These are phyloP conservation scores for Aphelenchoides besseyi DNA, from an alignment of 1,140 invertebrate species.

Conservation along the genomic window DNA sequence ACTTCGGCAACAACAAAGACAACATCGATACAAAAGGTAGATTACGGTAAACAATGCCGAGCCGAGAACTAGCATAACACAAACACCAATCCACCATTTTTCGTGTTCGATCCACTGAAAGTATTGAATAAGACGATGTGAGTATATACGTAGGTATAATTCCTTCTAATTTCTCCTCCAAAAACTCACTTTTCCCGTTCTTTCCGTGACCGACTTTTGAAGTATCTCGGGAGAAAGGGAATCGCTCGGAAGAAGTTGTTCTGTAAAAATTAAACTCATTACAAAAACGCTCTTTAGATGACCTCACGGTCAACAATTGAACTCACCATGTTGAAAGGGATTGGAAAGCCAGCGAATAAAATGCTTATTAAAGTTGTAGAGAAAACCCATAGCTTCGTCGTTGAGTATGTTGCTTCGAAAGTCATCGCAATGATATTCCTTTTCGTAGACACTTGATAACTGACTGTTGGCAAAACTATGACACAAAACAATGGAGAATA, in stretches of 20 bases:
- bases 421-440: slow-evolving; percentile 3
- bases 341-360: slow-evolving; percentile 44
- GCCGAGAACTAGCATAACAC: slow-evolving; percentile 31
- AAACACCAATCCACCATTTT: slow-evolving; percentile 44
- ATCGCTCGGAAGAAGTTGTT: slow-evolving; percentile 1
- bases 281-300: slow-evolving; percentile 37
- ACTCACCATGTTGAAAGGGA: slow-evolving; percentile 45
- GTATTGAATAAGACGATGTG: slow-evolving; percentile 22
- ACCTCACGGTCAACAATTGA: too few relatives aligned
- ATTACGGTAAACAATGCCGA: slow-evolving; percentile 42
- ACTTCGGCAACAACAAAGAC: slow-evolving; percentile 44
- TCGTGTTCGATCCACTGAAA: slow-evolving; percentile 53
- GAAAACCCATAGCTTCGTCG: slow-evolving; percentile 49
- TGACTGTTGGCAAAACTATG: background rate
- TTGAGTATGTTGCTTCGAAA: slow-evolving; percentile 24
- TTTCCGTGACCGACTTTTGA: slow-evolving; percentile 13
- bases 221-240: background rate
- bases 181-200: slow-evolving; percentile 12
- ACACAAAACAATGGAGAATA: background rate
- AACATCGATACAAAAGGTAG: slow-evolving; percentile 52
- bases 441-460: background rate
- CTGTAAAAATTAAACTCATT: slow-evolving; percentile 12
- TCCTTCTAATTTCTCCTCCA: too few relatives aligned
- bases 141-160: too few relatives aligned
- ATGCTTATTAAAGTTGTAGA: slow-evolving; percentile 47